A percentile compares a stretch with the other conserved stretches of the same genome.
Evolutionary conservation across 2,888 invertebrate species (phyloP).

Genomic region (Ennomos erosarius): DNA sequence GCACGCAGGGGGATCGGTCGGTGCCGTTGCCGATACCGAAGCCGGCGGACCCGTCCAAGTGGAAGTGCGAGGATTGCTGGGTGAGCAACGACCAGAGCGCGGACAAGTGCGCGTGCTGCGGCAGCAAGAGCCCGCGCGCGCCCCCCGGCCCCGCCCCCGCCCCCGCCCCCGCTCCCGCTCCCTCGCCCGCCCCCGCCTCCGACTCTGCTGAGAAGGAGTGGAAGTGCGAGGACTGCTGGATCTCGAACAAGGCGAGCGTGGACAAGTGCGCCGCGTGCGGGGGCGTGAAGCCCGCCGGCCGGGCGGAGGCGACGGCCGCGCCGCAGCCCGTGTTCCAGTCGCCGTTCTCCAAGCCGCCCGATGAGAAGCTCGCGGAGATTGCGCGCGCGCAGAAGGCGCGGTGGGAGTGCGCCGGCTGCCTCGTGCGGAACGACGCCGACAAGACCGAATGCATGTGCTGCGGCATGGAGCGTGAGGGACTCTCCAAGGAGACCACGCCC

Average conservation of each 20-base stretch:
- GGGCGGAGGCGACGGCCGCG: slow-evolving; percentile 17
- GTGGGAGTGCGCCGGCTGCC: slow-evolving; percentile 71
- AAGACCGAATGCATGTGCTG: slow-evolving; percentile 66
- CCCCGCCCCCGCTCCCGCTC: slow-evolving; percentile 28
- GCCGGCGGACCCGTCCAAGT: slow-evolving; percentile 45
- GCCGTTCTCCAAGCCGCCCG: slow-evolving; percentile 23
- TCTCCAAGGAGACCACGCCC: slow-evolving; percentile 13
- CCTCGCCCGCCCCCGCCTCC: background rate
- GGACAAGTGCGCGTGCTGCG: slow-evolving; percentile 60
- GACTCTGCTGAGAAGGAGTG: slow-evolving; percentile 39
- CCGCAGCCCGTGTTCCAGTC: slow-evolving; percentile 4
- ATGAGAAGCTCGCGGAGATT: slow-evolving; percentile 49
- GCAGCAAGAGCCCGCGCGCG: slow-evolving; percentile 45
- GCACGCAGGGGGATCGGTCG: slow-evolving; percentile 3
- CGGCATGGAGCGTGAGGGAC: slow-evolving; percentile 49
- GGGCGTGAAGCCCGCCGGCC: slow-evolving; percentile 46
- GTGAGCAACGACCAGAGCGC: slow-evolving; percentile 52
- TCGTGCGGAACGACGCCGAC: slow-evolving; percentile 63
- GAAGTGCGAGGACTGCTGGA: slow-evolving; percentile 59
- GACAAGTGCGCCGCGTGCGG: slow-evolving; percentile 65
- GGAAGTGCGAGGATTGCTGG: slow-evolving; percentile 65
- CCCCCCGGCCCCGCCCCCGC: background rate
- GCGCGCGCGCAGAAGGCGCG: slow-evolving; percentile 54
- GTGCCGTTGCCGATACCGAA: slow-evolving; percentile 23
- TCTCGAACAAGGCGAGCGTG: slow-evolving; percentile 54